Percentiles rank a stretch among this genome's conserved stretches.
Conservation (phyloP, 2,797 vertebrate species). For the Alcedo atthis region DNA sequence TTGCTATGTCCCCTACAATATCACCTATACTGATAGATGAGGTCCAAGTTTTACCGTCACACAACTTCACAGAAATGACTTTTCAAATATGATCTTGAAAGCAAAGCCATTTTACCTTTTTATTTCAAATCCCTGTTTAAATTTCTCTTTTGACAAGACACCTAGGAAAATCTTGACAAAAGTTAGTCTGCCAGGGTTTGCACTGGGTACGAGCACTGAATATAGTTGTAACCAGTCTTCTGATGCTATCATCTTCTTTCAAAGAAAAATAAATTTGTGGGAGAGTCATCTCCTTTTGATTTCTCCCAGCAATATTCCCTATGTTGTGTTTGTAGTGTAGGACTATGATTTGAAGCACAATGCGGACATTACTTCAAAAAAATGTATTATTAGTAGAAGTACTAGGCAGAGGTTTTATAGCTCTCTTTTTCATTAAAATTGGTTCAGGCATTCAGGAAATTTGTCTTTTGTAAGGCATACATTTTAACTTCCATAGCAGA, state of each 20-base stretch:
- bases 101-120: neutral
- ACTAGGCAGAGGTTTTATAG: neutral
- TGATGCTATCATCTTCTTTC: neutral
- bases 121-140: neutral
- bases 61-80: neutral
- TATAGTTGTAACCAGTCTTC: neutral
- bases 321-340: neutral
- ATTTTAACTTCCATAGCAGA: neutral
- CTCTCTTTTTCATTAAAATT: neutral
- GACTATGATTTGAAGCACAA: neutral
- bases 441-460: neutral
- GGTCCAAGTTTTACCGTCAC: neutral
- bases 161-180: neutral
- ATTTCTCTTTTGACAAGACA: neutral
- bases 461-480: neutral
- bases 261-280: neutral
- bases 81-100: neutral
- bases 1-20: neutral
- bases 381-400: neutral
- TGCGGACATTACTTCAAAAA: neutral
- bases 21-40: neutral
- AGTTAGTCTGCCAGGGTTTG: neutral
- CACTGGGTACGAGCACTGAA: neutral
- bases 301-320: neutral
- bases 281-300: neutral